Percentiles rank a stretch among this genome's conserved stretches.
phyloP scores from a whole-genome alignment of 2,113 vertebrate species.

The Sylvilagus bachmani region DNA sequence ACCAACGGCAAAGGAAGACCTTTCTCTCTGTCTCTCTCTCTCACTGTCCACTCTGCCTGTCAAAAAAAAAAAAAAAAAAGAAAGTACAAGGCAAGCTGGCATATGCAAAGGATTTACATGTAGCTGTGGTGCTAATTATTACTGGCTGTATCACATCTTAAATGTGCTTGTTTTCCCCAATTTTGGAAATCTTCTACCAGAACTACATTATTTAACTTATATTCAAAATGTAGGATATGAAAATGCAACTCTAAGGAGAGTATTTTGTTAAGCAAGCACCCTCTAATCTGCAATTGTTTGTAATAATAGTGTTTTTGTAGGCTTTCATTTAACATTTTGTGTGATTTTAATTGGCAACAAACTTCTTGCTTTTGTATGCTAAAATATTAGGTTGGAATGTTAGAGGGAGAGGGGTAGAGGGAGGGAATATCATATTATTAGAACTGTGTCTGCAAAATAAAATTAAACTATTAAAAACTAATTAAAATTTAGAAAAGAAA shows the following conservation, averaged over 20 bases:
- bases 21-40: no score
- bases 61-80: no score
- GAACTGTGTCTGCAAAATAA: no score
- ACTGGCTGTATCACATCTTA: constrained; percentile 88
- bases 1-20: no score
- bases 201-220: constrained; percentile 80
- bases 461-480: no score
- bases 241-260: constrained; percentile 84
- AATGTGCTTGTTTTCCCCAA: constrained; percentile 86
- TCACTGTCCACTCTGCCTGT: no score
- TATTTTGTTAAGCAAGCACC: constrained; percentile 87
- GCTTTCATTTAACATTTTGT: constrained; percentile 85
- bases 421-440: no score
- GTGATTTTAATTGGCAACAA: constrained; percentile 92
- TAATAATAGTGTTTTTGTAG: constrained; percentile 87
- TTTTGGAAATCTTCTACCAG: constrained; percentile 82
- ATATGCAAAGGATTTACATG: constrained; percentile 86
- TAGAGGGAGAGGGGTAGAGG: no score
- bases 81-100: constrained; percentile 87
- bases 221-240: constrained; percentile 85
- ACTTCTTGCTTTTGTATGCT: constrained; percentile 93
- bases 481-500: no score
- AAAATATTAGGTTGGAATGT: no score
- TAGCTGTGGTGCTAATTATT: constrained; percentile 92
- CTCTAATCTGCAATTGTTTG: constrained; percentile 89